These are phyloP conservation scores for Nycticebus coucang DNA, from an alignment of 2,113 vertebrate genomes.

Conservation along the genomic window DNA sequence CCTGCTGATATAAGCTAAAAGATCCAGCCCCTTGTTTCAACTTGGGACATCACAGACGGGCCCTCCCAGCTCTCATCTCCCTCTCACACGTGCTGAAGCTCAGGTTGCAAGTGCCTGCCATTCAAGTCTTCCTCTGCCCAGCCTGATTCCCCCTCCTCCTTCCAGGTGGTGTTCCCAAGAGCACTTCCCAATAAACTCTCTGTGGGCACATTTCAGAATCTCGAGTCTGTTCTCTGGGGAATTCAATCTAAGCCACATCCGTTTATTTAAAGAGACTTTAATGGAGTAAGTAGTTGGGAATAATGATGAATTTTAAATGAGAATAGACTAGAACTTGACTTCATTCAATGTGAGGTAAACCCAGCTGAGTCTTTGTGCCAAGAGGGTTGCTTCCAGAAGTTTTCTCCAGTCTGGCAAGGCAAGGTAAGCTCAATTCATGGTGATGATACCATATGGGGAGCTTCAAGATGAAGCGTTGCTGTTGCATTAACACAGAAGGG, in stretches of 20 bases:
- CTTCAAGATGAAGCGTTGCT: not conserved
- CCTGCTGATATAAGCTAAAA: not conserved
- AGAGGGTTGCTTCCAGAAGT: not conserved
- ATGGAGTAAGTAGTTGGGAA: not conserved
- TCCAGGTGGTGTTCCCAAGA: not conserved
- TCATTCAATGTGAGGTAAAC: not conserved
- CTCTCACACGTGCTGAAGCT: not conserved
- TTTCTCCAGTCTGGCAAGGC: not conserved
- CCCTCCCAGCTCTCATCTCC: not conserved
- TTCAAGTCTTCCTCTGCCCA: not conserved
- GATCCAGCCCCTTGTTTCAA: not conserved
- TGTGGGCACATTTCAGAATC: not conserved
- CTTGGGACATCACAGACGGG: not conserved
- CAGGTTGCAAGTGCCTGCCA: not conserved
- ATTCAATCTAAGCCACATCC: not conserved
- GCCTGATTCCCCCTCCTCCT: rapidly evolving
- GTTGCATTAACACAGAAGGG: not conserved
- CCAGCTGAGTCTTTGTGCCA: not conserved
- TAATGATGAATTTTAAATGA: not conserved
- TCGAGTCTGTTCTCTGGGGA: not conserved
- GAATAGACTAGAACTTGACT: not conserved
- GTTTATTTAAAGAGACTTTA: not conserved
- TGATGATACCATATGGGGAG: not conserved
- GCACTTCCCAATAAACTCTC: not conserved
- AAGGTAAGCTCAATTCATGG: not conserved